phyloP scores from a whole-genome alignment of 2,888 invertebrate genomes.

The Pantelozetes paolii region DNA sequence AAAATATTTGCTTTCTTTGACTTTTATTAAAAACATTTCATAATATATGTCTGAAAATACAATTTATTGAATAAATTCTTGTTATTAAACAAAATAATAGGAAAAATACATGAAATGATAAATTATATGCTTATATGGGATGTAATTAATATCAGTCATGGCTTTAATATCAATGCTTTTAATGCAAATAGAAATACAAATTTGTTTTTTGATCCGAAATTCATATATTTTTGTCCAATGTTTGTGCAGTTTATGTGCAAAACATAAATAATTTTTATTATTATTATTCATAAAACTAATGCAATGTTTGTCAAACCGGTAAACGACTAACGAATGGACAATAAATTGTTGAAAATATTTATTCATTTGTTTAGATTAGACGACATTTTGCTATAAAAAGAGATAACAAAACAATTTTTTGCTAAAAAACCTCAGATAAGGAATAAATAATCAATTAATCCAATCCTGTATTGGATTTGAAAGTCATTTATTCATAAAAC shows the following conservation, averaged over 20 bases:
- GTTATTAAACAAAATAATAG: not conserved
- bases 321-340: not conserved
- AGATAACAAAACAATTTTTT: too few species aligned
- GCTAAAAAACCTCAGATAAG: too few species aligned
- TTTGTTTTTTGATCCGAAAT: not conserved
- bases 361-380: constrained; percentile 9
- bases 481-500: too few species aligned
- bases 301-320: too few species aligned
- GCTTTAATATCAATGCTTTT: constrained; percentile 6
- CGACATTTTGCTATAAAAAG: not conserved
- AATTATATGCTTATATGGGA: not conserved
- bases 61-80: not conserved
- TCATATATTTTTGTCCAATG: not conserved
- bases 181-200: not conserved
- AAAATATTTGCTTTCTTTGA: too few species aligned
- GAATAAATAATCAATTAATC: too few species aligned
- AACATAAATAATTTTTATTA: not conserved
- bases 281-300: too few species aligned
- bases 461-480: too few species aligned
- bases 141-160: constrained; percentile 25
- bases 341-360: not conserved
- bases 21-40: too few species aligned
- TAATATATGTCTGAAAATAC: not conserved
- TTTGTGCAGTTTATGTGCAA: not conserved
- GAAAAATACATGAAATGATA: constrained; percentile 1